These are phyloP conservation scores for Callimorpha dominula DNA, from an alignment of 2,888 invertebrate species.

Conservation along the genomic window DNA sequence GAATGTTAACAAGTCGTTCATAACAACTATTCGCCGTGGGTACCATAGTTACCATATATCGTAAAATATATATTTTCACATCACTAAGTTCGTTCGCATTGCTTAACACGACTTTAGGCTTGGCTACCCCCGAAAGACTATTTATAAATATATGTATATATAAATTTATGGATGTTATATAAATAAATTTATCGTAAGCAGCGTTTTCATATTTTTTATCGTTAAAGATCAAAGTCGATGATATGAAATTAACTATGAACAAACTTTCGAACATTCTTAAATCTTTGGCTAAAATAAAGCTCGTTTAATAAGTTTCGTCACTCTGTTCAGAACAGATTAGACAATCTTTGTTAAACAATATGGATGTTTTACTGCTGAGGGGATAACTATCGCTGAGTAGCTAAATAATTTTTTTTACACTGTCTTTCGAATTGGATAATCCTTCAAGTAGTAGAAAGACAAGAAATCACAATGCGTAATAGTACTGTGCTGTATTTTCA, in stretches of 20 bases:
- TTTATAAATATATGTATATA: too few relatives aligned
- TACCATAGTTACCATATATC: too few relatives aligned
- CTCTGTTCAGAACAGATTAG: constrained; percentile 46
- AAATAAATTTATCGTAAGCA: constrained; percentile 30
- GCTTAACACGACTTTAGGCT: too few relatives aligned
- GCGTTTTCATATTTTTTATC: constrained; percentile 44
- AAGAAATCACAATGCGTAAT: not conserved
- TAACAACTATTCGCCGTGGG: too few relatives aligned
- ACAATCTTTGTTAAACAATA: constrained; percentile 47
- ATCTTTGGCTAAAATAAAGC: constrained; percentile 43
- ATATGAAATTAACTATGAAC: constrained; percentile 48
- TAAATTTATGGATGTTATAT: not conserved
- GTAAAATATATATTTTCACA: too few relatives aligned
- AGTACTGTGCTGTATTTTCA: not conserved
- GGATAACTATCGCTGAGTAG: constrained; percentile 17
- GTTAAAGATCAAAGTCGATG: constrained; percentile 52
- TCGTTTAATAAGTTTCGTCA: constrained; percentile 48
- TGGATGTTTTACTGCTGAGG: constrained; percentile 24
- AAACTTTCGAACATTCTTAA: constrained; percentile 46
- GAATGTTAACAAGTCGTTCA: too few relatives aligned
- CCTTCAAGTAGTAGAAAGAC: not conserved
- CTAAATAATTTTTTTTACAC: constrained; percentile 13
- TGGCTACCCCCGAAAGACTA: too few relatives aligned
- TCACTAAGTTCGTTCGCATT: too few relatives aligned
- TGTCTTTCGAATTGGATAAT: not conserved